Conservation (phyloP, 2,888 invertebrate genomes). For the Trachelus stipa region DNA sequence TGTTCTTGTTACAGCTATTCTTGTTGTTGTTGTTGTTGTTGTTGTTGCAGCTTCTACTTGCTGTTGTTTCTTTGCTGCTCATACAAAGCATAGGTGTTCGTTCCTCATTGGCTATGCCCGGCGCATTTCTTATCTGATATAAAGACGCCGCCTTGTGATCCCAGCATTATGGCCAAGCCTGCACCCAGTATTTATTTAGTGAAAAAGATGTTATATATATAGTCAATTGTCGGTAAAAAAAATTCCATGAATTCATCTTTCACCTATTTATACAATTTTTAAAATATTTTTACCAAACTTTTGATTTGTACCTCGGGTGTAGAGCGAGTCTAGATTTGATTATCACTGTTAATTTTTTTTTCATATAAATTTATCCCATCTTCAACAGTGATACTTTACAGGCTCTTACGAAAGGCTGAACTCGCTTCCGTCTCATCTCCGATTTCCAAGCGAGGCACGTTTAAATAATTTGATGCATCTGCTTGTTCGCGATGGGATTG, state of each 20-base stretch:
- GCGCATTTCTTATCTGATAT: constrained; percentile 55
- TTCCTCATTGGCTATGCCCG: constrained; percentile 48
- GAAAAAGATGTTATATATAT: neutral
- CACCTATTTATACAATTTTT: too few species aligned
- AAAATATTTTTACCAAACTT: too few species aligned
- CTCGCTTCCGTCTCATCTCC: too few species aligned
- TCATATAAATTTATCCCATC: too few species aligned
- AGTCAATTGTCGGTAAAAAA: too few species aligned
- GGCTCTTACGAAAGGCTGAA: too few species aligned
- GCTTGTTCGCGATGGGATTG: neutral
- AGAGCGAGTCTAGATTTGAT: too few species aligned
- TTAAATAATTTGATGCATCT: constrained; percentile 5
- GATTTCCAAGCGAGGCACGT: neutral
- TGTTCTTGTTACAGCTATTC: neutral
- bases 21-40: neutral
- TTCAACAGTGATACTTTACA: too few species aligned
- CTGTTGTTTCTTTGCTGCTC: neutral
- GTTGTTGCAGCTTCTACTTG: neutral
- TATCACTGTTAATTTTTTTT: too few species aligned
- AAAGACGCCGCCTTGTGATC: constrained; percentile 49
- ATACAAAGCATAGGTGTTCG: constrained; percentile 37
- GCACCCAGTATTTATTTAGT: neutral
- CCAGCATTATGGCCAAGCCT: neutral
- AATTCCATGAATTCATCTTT: too few species aligned
- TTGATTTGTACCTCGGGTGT: too few species aligned